Base-by-base conservation (phyloP, 2,797 vertebrate species). In the Paramormyrops hopkinsi region DNA sequence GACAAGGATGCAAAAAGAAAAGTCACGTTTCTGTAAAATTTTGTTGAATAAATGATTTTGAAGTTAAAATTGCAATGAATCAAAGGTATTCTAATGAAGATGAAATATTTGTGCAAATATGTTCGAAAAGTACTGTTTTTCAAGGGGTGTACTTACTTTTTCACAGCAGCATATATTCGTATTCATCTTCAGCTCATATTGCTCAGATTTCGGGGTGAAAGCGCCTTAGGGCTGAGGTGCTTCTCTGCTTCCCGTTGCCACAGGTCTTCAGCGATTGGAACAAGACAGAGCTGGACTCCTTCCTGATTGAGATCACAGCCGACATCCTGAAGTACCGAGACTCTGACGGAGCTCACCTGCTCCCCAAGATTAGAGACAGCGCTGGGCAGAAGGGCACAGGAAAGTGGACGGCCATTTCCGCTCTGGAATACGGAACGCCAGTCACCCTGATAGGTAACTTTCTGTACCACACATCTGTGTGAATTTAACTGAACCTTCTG, bases 341-440 rank as follows among this genome's bases (percentile, higher is more conserved):
- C 17, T 41, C 93, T 0, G 97, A 98, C 2, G 97, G 97, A 51
- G 93, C 93, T 48, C 96, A 96, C 87, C 96, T 99, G 91, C 95
- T 99, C 89, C 98, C 98, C 9, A 98, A 99, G 94, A 99, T 99
- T 93, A 95, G 94, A 29, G 99, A 99, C 94, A 98, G 97, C 0
- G 99, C 99, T 0, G 99, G 99, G n/a, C 99, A 99, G 90, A 99
- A 99, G 87, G 99, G 99, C 91, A 99, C 99, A 0, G 99, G 99
- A 25, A 99, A 99, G 94, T 99, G 98, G 99, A 99, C 98, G 0
- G 98, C 98, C 37, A 97, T 99, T 91, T 98, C 98, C 0, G 97
- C 99, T 48, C 95, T 99, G 94, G 98, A 99, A 14, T 99, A 97
- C 0, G 98, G 98, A 37, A 95, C 98, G 0, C 99, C 99, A 0